Base-by-base conservation (phyloP, 2,888 invertebrate species). In the Aspidapion aeneum region DNA sequence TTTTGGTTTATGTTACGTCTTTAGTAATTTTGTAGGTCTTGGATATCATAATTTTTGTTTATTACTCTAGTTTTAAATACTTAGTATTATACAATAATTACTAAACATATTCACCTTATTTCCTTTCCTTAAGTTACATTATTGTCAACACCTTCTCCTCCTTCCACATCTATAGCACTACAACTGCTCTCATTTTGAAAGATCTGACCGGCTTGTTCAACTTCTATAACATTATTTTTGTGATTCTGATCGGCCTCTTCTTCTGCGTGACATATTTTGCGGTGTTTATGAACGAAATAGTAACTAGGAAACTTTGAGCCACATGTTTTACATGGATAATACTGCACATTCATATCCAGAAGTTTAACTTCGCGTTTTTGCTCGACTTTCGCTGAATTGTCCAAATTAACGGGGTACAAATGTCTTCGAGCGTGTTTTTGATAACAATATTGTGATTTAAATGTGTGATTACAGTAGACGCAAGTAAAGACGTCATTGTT, bases 241-340 rank as follows among this genome's bases (percentile, higher is more conserved):
- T 77, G 75, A 58, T 74, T 79, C 64, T 79, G 78, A 63, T 80
- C 77, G 60, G 77, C 78, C 71, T 79, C 78, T 69, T 88, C 87
- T 59, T 87, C 88, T 0, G 89, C 87, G 76, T 95, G 94, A 74
- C 94, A 94, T 73, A 90, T 80, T 81, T 94, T 94, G 60, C 93
- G 83, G 77, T 95, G 95, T 75, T 95, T 95, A 78, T 95, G 94
- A 20, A 94, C 94, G 82, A 95, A 95, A 81, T 95, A 95, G 77
- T 95, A 95, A 69, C 93, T 94, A 1, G 95, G 95, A 78, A 95
- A 95, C 78, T 94, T 94, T 72, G 88, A 91, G 18, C 95, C 94
- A 79, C 95, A 95, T 0, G 91, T 93, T 80, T 94, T 95, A 80
- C 95, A 95, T 0, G 95, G 94, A 80, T 94, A 95, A 81, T 94